phyloP scores from a whole-genome alignment of 2,113 vertebrate species.

The Albula glossodonta region DNA sequence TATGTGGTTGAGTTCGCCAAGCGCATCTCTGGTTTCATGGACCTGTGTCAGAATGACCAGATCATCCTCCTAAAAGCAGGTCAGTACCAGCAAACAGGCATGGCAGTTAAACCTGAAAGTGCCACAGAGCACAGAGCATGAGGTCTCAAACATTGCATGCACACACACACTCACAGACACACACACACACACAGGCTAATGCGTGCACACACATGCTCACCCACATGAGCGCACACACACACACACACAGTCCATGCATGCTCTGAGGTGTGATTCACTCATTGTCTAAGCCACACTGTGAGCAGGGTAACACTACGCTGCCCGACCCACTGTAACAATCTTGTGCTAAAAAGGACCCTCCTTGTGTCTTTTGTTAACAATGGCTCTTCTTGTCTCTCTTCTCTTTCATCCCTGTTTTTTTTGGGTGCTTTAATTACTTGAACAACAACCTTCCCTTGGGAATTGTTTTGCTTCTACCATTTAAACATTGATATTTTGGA shows the following conservation, averaged over 20 bases:
- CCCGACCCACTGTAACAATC: too few species aligned
- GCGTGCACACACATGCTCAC: neutral
- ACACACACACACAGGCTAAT: neutral
- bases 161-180: neutral
- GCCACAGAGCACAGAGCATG: neutral
- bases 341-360: conserved; percentile 19
- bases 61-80: conserved; percentile 89
- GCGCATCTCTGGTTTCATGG: conserved; percentile 85
- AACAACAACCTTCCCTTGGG: conserved; percentile 19
- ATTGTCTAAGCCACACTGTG: too few species aligned
- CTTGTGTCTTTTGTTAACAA: conserved; percentile 47
- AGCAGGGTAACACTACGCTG: too few species aligned
- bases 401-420: conserved; percentile 33
- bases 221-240: neutral
- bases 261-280: neutral
- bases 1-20: conserved; percentile 89
- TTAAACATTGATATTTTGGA: too few species aligned
- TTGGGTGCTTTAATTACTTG: conserved; percentile 15
- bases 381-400: conserved; percentile 53
- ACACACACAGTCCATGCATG: neutral
- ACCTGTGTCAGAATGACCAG: conserved; percentile 87
- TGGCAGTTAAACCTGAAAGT: neutral
- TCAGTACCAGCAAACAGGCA: conserved; percentile 51
- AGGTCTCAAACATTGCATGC: neutral
- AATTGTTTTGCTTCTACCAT: too few species aligned